Conservation (phyloP, 1,140 invertebrate genomes). For the Meloidogyne chitwoodi region DNA sequence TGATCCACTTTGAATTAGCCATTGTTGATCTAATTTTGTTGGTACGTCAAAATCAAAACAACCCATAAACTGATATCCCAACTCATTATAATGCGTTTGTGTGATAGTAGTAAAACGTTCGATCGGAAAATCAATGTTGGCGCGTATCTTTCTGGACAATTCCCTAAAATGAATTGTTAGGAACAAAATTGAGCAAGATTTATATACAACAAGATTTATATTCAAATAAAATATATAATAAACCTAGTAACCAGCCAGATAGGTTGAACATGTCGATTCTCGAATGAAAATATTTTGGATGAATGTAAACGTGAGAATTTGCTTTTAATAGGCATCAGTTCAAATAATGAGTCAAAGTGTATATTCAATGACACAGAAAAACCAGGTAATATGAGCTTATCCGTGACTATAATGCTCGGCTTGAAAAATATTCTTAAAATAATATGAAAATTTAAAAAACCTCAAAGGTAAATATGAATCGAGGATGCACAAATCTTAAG, state of each 20-base stretch:
- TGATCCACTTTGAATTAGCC: slow-evolving; percentile 24
- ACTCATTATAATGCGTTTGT: not conserved
- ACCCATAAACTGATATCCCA: slow-evolving; percentile 6
- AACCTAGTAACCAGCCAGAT: slow-evolving; percentile 17
- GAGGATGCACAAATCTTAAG: slow-evolving; percentile 16
- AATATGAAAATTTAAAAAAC: not conserved
- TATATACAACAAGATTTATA: not conserved
- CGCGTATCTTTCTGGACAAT: slow-evolving; percentile 1
- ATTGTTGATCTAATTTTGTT: slow-evolving; percentile 25
- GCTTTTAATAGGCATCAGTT: not conserved
- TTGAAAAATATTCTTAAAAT: not conserved
- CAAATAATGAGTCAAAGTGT: slow-evolving; percentile 16
- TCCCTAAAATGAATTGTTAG: not conserved
- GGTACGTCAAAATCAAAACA: slow-evolving; percentile 23
- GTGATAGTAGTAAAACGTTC: slow-evolving; percentile 14
- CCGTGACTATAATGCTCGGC: slow-evolving; percentile 4
- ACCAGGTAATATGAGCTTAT: slow-evolving; percentile 8
- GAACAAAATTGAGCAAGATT: not conserved
- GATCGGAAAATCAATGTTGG: slow-evolving; percentile 2
- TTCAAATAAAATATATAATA: not conserved
- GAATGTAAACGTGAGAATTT: not conserved
- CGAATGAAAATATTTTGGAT: not conserved
- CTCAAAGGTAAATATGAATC: slow-evolving; percentile 25
- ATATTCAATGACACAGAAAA: slow-evolving; percentile 21
- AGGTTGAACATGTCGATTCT: not conserved